Evolutionary conservation across 2,797 vertebrate genomes (phyloP), one percentile per base, ranked within the genome.

Genomic region (Cyprinella venusta): DNA sequence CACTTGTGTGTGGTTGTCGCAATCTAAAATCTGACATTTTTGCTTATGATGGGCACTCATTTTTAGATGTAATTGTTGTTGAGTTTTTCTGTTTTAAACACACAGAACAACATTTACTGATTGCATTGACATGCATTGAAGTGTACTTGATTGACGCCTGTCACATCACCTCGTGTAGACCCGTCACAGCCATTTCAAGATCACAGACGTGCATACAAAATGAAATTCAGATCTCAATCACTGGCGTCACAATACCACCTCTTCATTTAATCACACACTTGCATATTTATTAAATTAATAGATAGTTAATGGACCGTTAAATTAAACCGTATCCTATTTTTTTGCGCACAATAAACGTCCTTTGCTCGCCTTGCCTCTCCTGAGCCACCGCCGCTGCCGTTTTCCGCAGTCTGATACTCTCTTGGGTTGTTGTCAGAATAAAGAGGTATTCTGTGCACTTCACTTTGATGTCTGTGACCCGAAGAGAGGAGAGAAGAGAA

Each of bases 401-500:
- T 76, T 82, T 52, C 81, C n/a, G 63, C 71, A 76, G 81, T 82
- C 72, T 76, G 81, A 76, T 33, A 45, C 72, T 82, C 80, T 82
- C 64, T 82, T 26, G 19, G 74, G 84, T 54, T 81, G 84, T 75
- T 81, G 84, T 80, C 84, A 85, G 84, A 82, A 63, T 78, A 81
- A 85, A 82, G 68, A 77, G 80, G 76, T 56, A 81, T 78, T 82
- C 80, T 82, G 68, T 24, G 40, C 84, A 71, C 80, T 78, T 78
- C 80, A 30, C 74, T 85, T 82, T 85, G 84, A 85, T 82, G 71
- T 82, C 56, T 71, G 67, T 77, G 67, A 85, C 80, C 84, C 65
- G 80, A 85, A 81, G 84, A 82, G 72, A 63, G 68, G 72, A 68
- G 64, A 76, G 76, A 71, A 45, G 56, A 70, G 71, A 82, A 65